Conservation (phyloP, 2,888 invertebrate genomes). For the Catocala nupta region DNA sequence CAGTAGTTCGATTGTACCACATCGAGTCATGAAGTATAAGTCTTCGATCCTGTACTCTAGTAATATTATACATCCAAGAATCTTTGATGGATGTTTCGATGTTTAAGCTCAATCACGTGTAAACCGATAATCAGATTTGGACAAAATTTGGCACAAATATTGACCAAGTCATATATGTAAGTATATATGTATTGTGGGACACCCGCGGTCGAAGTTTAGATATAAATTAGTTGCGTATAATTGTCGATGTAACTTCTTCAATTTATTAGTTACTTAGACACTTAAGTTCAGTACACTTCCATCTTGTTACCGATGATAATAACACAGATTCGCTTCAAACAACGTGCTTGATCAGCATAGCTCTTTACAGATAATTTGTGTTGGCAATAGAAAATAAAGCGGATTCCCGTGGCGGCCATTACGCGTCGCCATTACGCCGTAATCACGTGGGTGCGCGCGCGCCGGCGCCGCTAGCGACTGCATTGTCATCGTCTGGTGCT, state of each 20-base stretch:
- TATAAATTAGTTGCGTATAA: no score
- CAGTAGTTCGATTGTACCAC: no score
- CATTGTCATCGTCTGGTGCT: conserved; percentile 66
- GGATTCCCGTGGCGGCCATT: conserved; percentile 51
- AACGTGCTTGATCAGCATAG: conserved; percentile 6
- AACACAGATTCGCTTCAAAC: not conserved
- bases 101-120: no score
- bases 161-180: no score
- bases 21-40: no score
- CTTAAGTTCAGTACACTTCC: not conserved
- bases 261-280: not conserved
- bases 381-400: conserved; percentile 35
- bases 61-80: no score
- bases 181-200: no score
- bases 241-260: not conserved
- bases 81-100: no score
- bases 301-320: not conserved
- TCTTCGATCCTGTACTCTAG: no score
- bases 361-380: conserved; percentile 16
- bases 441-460: conserved; percentile 47
- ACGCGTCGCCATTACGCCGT: conserved; percentile 49
- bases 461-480: conserved; percentile 69
- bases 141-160: no score
- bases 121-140: no score
- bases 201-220: no score